Evolutionary conservation across 2,888 invertebrate species (phyloP).

Genomic region (Smittia aterrima): DNA sequence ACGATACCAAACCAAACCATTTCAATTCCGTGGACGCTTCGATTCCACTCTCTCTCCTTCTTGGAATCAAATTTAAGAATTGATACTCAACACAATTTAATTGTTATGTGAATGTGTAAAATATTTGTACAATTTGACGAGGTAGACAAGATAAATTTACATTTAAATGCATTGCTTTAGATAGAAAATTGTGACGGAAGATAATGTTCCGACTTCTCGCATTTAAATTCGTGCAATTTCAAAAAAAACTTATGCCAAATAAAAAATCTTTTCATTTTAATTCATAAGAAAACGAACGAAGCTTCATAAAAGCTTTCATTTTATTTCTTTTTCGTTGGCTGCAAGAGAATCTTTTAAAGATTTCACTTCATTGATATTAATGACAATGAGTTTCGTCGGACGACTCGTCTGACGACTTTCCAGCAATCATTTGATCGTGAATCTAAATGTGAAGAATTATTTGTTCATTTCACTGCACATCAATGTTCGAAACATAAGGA

Average conservation of each 20-base stretch:
- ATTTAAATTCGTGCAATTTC: constrained; percentile 20
- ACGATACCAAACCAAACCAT: neutral
- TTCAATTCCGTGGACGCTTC: neutral
- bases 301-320: neutral
- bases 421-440: no score
- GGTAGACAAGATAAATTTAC: neutral
- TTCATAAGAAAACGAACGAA: neutral
- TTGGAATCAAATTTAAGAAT: no score
- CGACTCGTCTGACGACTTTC: no score
- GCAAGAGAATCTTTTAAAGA: neutral
- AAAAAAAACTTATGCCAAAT: constrained; percentile 15
- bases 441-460: no score
- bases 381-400: no score
- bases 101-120: constrained; percentile 22
- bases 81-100: constrained; percentile 24
- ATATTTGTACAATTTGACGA: constrained; percentile 2
- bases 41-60: no score
- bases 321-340: neutral
- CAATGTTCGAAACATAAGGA: no score
- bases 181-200: neutral
- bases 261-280: constrained; percentile 9
- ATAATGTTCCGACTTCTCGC: constrained; percentile 7
- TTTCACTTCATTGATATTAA: neutral
- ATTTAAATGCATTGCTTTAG: neutral
- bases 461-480: no score